Evolutionary conservation across 2,888 invertebrate species (phyloP), one percentile per base, ranked within the genome.

Genomic region (Atethmia centrago): DNA sequence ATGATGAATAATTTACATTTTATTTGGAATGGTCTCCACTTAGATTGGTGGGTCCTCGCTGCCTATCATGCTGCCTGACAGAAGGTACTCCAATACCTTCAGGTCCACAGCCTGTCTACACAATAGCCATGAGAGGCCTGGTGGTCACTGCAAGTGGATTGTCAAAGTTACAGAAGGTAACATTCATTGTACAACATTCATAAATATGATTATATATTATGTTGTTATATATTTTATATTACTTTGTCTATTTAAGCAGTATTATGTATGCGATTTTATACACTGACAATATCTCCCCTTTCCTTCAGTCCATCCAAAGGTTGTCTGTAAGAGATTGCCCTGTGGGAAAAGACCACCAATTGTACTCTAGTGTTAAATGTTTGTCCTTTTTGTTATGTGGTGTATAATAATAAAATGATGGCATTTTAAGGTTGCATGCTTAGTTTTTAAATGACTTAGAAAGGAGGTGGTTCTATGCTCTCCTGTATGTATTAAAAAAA

Each of bases 21-120:
- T 53, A 7, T 53, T 53, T 53, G 14, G 7, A 14, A 53, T 53
- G 25, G 12, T 51, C 12, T 2, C 51, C n/a, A 51, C 25, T 53
- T 53, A 53, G 98, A 90, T 96, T 99, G 82, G 96, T 99, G 75
- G 99, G 99, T 0, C 98, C 99, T 0, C 97, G 97, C 70, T 99
- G 99, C 90, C 92, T 99, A 25, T 95, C 98, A 66, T 97, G 97
- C 61, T 99, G 98, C 88, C 93, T 98, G 59, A 96, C 97, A 45
- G 97, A 97, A 88, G 97, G 97, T 21, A 96, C 97, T 86, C 96
- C 98, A 0, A 97, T 99, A 84, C 99, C 99, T 0, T 97, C 97
- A 71, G 97, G 97, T 9, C 96, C 97, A 0, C 97, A 97, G 88
- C 98, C 99, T 0, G 97, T 99, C 2, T 98, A 97, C 88, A 98